Conservation (phyloP, 2,113 vertebrate species). For the Orcinus orca region DNA sequence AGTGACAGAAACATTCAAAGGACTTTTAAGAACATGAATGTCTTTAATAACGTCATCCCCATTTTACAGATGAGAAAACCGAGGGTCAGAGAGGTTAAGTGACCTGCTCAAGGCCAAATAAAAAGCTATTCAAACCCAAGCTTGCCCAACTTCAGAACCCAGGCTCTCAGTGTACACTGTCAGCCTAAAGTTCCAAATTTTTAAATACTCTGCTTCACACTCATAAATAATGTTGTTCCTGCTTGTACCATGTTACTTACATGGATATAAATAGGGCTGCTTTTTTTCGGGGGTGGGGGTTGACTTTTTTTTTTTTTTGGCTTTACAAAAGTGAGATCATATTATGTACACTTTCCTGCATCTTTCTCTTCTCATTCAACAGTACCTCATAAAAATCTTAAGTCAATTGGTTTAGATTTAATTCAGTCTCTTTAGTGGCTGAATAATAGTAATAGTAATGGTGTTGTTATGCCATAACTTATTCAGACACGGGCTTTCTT, state of each 20-base stretch:
- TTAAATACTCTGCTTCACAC: neutral
- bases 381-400: neutral
- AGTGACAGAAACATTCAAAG: neutral
- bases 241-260: neutral
- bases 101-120: neutral
- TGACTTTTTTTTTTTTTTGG: neutral
- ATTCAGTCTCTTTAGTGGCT: neutral
- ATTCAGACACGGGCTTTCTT: neutral
- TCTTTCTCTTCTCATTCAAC: neutral
- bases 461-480: neutral
- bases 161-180: neutral
- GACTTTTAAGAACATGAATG: neutral
- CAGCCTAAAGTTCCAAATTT: neutral
- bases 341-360: neutral
- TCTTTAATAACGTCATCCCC: neutral
- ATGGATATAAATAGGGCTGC: neutral
- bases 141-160: neutral
- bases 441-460: neutral
- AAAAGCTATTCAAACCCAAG: neutral
- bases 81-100: neutral
- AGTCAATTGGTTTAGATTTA: neutral
- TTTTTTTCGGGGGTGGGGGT: neutral
- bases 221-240: neutral
- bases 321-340: neutral
- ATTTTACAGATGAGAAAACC: neutral